Evolutionary conservation across 2,888 invertebrate species (phyloP), one percentile per base, ranked within the genome.

Genomic region (Bruchidius siliquastri): DNA sequence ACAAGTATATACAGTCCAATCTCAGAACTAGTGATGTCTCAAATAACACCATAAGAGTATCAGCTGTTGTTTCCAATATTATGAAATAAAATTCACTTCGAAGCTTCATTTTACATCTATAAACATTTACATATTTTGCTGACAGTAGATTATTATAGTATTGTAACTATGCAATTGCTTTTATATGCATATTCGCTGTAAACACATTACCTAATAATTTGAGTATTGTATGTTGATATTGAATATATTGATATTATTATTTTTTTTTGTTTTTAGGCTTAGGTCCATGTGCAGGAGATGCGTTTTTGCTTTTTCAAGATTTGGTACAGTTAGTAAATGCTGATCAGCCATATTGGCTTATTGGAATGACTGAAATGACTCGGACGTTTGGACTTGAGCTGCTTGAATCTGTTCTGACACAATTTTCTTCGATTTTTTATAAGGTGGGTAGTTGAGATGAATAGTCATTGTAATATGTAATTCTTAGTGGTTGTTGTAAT

Each of bases 281-380:
- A 30, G 91, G 93, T 74, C 93, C 96, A 0, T 94, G 96, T 88
- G 96, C 97, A 71, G 92, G 94, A 0, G 99, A 99, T 88, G 98
- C 98, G 0, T 99, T 95, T 86, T 90, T 98, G 79, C 91, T 99
- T 84, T 95, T 99, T 87, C 97, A 97, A 94, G 99, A 99, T 87
- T 91, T 99, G 81, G 97, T 99, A 67, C 96, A 97, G 84, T 88
- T 99, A 72, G 95, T 99, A 8, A 98, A 99, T 87, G 97, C 96
- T 0, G 99, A 99, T 86, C 94, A 97, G 82, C 96, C 99, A 0
- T 93, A 93, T 81, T 99, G 98, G 98, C 88, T 99, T 74, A 91
- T 94, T 69, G 98, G 98, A 6, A 95, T 99, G 88, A 95, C 96
- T 1, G 98, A 98, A 87, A 98, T 99, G 92, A 98, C 98, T 2